Percentiles rank a stretch among this genome's conserved stretches.
phyloP scores from a whole-genome alignment of 2,113 vertebrate genomes.

The Nothoprocta perdicaria region DNA sequence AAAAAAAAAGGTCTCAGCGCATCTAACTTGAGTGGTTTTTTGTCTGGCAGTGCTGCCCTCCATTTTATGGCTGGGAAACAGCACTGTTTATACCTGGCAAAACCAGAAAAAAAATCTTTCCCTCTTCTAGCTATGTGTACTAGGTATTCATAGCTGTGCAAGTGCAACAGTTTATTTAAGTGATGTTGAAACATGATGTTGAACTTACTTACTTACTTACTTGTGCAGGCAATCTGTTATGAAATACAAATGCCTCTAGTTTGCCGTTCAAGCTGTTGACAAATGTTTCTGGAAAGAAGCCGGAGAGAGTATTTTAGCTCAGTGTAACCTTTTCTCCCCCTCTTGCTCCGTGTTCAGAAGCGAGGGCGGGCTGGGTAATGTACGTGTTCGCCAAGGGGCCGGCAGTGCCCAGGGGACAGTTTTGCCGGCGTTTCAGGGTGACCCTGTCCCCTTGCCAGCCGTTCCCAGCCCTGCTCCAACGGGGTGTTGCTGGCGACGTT shows the following conservation, averaged over 20 bases:
- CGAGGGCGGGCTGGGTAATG: background rate
- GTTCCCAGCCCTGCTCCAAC: background rate
- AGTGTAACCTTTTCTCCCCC: background rate
- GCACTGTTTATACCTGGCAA: background rate
- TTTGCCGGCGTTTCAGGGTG: background rate
- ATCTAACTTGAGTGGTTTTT: background rate
- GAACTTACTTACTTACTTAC: background rate
- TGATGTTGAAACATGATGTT: background rate
- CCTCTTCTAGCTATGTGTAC: background rate
- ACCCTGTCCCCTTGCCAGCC: background rate
- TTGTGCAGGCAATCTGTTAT: background rate
- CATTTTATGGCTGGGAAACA: background rate
- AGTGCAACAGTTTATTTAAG: background rate
- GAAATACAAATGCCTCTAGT: background rate
- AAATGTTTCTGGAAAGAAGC: constrained; percentile 6
- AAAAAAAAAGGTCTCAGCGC: background rate
- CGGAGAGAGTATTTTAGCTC: background rate
- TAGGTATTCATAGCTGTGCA: background rate
- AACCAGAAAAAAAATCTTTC: background rate
- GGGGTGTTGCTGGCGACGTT: background rate
- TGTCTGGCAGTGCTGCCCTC: background rate
- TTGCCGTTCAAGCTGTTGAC: constrained; percentile 12
- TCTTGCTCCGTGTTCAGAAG: background rate
- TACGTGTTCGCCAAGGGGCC: background rate
- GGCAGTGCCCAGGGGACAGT: background rate